Evolutionary conservation across 2,888 invertebrate species (phyloP).

Genomic region (Linyphia triangularis): DNA sequence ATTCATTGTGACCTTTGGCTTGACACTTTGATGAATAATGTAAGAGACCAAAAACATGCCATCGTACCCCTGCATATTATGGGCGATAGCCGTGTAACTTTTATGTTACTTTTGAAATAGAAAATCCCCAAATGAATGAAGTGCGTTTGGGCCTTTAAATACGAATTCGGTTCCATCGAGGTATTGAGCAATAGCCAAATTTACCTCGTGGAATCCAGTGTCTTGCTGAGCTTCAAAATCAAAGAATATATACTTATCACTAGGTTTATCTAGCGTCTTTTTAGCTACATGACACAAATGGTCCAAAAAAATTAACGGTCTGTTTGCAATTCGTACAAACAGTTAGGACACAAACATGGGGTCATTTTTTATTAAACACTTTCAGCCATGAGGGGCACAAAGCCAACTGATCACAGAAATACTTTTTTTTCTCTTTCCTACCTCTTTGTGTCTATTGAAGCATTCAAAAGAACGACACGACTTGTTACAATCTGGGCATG

Average conservation of each 20-base stretch:
- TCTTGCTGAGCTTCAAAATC: too few species aligned
- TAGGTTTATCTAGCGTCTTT: too few species aligned
- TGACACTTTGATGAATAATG: neutral
- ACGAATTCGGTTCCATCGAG: neutral
- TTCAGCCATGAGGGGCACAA: neutral
- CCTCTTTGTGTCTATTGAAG: neutral
- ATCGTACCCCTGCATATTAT: slow-evolving; percentile 40
- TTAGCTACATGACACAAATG: too few species aligned
- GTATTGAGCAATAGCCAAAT: too few species aligned
- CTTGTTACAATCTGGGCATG: neutral
- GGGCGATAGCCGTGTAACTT: neutral
- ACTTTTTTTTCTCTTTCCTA: neutral
- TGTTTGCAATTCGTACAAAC: neutral
- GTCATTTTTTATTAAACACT: neutral
- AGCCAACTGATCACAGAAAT: neutral
- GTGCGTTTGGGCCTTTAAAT: neutral
- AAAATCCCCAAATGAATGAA: slow-evolving; percentile 17
- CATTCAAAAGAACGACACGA: neutral
- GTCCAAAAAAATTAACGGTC: neutral
- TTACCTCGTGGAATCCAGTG: too few species aligned
- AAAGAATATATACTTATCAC: too few species aligned
- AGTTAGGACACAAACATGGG: neutral
- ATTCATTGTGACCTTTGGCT: slow-evolving; percentile 7
- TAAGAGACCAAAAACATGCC: neutral
- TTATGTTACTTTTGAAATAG: slow-evolving; percentile 14